Conservation (phyloP, 2,888 invertebrate species). For the Blastobasis adustella region DNA sequence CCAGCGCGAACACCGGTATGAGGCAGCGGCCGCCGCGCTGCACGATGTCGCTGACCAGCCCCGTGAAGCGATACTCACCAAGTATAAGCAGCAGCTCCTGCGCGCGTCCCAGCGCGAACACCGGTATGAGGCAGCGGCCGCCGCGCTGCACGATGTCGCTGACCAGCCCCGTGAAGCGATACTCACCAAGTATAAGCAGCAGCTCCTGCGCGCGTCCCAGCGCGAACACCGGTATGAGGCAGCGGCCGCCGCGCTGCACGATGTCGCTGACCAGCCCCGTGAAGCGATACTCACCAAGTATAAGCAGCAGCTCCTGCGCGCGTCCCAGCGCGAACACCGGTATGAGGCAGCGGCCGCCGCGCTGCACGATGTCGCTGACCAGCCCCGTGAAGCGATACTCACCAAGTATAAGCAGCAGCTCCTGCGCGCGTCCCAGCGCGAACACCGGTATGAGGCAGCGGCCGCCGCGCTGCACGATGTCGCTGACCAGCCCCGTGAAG, state of each 20-base stretch:
- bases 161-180: constrained; percentile 93
- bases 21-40: constrained; percentile 97
- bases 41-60: constrained; percentile 95
- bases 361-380: constrained; percentile 95
- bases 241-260: constrained; percentile 96
- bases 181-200: constrained; percentile 85
- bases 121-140: constrained; percentile 98
- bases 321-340: constrained; percentile 99
- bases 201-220: constrained; percentile 97
- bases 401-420: constrained; percentile 91
- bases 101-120: constrained; percentile 97
- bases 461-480: constrained; percentile 97
- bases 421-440: constrained; percentile 97
- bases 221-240: constrained; percentile 99
- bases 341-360: constrained; percentile 98
- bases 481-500: constrained; percentile 93
- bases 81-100: constrained; percentile 95
- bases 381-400: constrained; percentile 88
- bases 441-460: constrained; percentile 99
- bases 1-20: constrained; percentile 98
- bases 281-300: constrained; percentile 88
- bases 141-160: constrained; percentile 97
- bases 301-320: constrained; percentile 95
- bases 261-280: constrained; percentile 95
- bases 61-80: constrained; percentile 88